A percentile compares a stretch with the other conserved stretches of the same genome.
Evolutionary conservation across 2,888 invertebrate genomes (phyloP).

Genomic region (Rhagonycha lutea): DNA sequence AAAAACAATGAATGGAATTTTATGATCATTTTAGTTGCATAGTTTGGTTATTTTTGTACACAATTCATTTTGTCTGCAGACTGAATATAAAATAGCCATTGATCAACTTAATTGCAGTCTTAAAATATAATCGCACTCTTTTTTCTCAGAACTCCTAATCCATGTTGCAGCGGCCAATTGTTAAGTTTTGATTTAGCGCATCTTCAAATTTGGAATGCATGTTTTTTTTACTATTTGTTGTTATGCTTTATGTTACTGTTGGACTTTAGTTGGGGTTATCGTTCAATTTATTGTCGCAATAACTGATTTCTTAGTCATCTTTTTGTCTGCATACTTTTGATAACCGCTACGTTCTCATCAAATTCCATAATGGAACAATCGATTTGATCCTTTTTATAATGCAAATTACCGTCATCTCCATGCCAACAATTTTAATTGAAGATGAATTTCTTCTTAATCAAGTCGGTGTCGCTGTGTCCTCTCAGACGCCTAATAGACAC

Average conservation of each 20-base stretch:
- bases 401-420: neutral
- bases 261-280: neutral
- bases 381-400: slow-evolving; percentile 4
- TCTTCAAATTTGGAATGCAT: neutral
- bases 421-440: neutral
- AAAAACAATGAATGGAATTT: neutral
- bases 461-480: neutral
- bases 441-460: neutral
- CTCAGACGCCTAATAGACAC: neutral
- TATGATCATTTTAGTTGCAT: neutral
- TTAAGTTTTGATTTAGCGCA: neutral
- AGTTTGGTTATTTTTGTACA: neutral
- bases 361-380: slow-evolving; percentile 6
- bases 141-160: neutral
- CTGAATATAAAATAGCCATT: neutral
- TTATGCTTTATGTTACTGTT: neutral
- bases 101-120: neutral
- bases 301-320: slow-evolving; percentile 12
- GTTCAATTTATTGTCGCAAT: neutral
- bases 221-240: neutral
- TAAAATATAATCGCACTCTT: neutral
- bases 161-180: neutral
- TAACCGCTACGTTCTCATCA: neutral
- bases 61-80: neutral
- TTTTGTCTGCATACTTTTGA: slow-evolving; percentile 7